These are phyloP conservation scores for Mylabris sibirica DNA, from an alignment of 2,888 invertebrate species.

Conservation along the genomic window DNA sequence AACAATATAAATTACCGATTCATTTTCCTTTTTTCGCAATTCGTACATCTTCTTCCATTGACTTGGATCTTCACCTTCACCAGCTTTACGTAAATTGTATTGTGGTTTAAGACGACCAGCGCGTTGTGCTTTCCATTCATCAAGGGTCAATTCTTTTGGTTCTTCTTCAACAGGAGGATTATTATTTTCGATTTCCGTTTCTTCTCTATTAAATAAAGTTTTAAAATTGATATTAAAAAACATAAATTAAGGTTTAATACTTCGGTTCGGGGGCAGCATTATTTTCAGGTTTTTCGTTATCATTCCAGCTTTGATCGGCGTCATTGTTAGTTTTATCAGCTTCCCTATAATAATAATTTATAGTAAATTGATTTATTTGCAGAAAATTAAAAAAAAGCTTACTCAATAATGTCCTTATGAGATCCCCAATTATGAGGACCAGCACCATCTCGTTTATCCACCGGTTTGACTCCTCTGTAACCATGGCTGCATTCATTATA, in stretches of 20 bases:
- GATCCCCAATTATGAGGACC: constrained; percentile 97
- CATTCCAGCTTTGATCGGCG: constrained; percentile 57
- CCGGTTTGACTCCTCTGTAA: constrained; percentile 85
- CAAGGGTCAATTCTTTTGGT: constrained; percentile 87
- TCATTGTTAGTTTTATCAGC: constrained; percentile 54
- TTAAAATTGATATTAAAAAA: constrained; percentile 4
- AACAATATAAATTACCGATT: constrained; percentile 48
- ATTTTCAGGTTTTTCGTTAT: constrained; percentile 63
- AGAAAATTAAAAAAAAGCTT: constrained; percentile 54
- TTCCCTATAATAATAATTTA: constrained; percentile 50
- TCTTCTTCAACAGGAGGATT: constrained; percentile 72
- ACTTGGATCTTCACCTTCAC: constrained; percentile 89
- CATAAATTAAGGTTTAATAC: constrained; percentile 37
- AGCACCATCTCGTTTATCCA: constrained; percentile 93
- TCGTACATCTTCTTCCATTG: constrained; percentile 94
- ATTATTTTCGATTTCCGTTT: constrained; percentile 51
- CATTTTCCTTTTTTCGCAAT: constrained; percentile 76
- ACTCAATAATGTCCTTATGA: constrained; percentile 88
- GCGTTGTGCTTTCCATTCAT: constrained; percentile 92
- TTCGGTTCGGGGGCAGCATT: constrained; percentile 49
- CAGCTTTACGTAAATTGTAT: constrained; percentile 91
- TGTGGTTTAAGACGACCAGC: constrained; percentile 83
- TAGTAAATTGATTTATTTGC: constrained; percentile 20
- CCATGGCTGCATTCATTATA: constrained; percentile 63
- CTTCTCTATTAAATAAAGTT: constrained; percentile 49